Evolutionary conservation across 2,113 vertebrate genomes (phyloP), one percentile per base, ranked within the genome.

Genomic region (Cynopterus brachyotis): DNA sequence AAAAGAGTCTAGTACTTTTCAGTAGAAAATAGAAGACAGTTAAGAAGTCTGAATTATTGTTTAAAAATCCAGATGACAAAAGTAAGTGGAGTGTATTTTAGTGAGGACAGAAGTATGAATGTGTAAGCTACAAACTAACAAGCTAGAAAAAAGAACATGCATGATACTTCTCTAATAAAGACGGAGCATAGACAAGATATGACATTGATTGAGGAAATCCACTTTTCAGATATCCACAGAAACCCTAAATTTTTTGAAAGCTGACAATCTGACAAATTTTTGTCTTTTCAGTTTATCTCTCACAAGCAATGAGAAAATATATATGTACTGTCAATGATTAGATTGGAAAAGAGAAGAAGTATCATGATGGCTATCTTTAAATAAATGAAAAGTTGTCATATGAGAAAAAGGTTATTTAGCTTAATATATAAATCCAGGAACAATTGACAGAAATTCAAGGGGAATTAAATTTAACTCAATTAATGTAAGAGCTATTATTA

Each of bases 221-320:
- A 92, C 16, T 90, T 32, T 81, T 81, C 19, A 45, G n/a, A 60
- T 86, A 35, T 26, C 73, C 60, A 4, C 13, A 70, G 19, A 13
- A 95, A 4, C 6, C 26, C 62, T 9, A 57, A n/a, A 64, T 79
- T 92, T 92, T 83, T 40, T 92, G 12, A 84, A 94, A 92, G 7
- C 7, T 72, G 40, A 78, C 4, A 45, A 55, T 85, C 28, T 79
- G 42, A 37, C 13, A 55, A 79, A 37, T 50, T 75, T 93, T 75
- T 91, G 9, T 40, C 67, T 32, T 97, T 24, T 81, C n/a, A 89
- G 37, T 95, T 91, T 59, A 70, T 91, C 57, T 88, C 16, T 64
- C 26, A 78, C 15, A 93, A 57, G 6, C 37, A 88, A 66, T 86
- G 6, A 53, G 32, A 91, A 88, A 91, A 91, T 78, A 89, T n/a